Conservation (phyloP, 1,140 invertebrate species). For the Leptopilina boulardi region DNA sequence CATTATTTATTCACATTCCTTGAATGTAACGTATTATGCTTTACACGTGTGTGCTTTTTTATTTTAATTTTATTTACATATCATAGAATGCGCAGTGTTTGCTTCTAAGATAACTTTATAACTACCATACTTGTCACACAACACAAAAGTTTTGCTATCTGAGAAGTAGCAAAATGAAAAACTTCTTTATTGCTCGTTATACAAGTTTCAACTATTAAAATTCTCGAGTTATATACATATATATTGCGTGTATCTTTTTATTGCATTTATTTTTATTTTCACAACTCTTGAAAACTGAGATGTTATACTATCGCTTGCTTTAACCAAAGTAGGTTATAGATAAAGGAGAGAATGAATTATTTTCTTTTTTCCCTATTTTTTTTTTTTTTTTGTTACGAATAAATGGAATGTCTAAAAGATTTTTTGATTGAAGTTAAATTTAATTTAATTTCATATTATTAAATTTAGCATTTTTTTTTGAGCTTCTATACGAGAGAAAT, state of each 20-base stretch:
- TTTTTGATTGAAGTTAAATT: background rate
- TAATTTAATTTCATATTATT: too few relatives aligned
- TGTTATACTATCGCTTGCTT: background rate
- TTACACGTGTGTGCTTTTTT: background rate
- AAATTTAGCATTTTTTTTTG: too few relatives aligned
- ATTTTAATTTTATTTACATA: constrained; percentile 15
- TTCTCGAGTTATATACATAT: background rate
- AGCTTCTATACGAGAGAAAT: too few relatives aligned
- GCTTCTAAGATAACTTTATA: constrained; percentile 17
- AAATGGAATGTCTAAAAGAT: background rate
- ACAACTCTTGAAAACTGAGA: background rate
- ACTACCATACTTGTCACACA: constrained; percentile 2
- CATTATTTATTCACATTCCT: constrained; percentile 1
- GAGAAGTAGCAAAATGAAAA: constrained; percentile 14
- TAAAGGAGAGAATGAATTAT: background rate
- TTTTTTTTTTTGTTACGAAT: background rate
- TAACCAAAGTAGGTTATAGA: constrained; percentile 1
- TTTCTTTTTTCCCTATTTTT: background rate
- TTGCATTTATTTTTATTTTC: constrained; percentile 18
- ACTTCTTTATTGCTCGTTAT: constrained; percentile 17
- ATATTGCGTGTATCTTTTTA: background rate
- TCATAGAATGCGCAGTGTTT: constrained; percentile 11
- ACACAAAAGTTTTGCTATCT: constrained; percentile 17
- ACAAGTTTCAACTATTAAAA: constrained; percentile 14
- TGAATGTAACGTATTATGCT: constrained; percentile 8